Conservation (phyloP, 2,797 vertebrate species). For the Clarias fuscus region DNA sequence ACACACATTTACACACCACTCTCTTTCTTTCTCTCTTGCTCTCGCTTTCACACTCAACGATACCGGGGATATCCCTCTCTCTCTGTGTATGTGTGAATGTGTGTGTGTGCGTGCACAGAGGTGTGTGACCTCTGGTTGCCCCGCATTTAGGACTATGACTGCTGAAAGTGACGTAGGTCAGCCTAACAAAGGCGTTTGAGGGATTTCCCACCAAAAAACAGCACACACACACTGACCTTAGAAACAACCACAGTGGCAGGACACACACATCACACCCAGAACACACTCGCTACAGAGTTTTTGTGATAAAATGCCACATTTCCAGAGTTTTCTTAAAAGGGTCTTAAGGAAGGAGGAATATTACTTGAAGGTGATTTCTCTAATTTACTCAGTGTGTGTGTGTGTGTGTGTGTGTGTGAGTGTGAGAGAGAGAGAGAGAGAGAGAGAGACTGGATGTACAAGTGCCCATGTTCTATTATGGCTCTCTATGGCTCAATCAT, state of each 20-base stretch:
- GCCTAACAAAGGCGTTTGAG: not conserved
- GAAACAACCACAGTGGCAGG: constrained; percentile 20
- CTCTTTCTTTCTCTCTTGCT: constrained; percentile 11
- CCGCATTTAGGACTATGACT: constrained; percentile 62
- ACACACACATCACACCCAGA: constrained; percentile 16
- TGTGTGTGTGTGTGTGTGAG: constrained; percentile 21
- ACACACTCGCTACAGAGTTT: not conserved
- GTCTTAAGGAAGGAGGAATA: not conserved
- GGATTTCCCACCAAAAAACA: not conserved
- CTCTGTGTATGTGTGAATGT: too few species aligned
- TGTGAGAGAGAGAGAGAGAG: not conserved
- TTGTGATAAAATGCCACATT: constrained; percentile 22
- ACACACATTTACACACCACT: not conserved
- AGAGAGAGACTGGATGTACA: constrained; percentile 5
- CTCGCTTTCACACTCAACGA: not conserved
- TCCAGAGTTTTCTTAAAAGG: not conserved
- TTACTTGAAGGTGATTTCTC: constrained; percentile 34
- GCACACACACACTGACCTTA: not conserved
- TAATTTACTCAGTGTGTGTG: constrained; percentile 31
- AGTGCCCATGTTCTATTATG: constrained; percentile 38
- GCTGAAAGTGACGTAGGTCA: not conserved
- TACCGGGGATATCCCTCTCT: constrained; percentile 44
- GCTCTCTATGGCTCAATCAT: constrained; percentile 46
- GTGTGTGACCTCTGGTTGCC: constrained; percentile 64
- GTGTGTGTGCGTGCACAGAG: not conserved